These are phyloP conservation scores for Apamea monoglypha DNA, from an alignment of 2,888 invertebrate species.

Conservation along the genomic window DNA sequence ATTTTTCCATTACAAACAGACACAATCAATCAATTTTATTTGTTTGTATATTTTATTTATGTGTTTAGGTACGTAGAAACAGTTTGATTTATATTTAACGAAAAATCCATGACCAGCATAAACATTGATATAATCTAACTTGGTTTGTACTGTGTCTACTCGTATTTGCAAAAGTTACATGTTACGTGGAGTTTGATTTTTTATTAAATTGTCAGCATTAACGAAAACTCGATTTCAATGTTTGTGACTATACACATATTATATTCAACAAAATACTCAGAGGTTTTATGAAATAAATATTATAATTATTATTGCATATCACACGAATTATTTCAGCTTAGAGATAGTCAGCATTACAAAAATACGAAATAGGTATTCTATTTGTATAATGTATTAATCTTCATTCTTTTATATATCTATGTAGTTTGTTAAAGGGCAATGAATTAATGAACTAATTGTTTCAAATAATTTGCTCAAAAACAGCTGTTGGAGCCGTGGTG, in stretches of 20 bases:
- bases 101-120: not conserved
- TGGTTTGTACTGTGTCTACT: not conserved
- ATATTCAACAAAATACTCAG: not conserved
- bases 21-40: no score
- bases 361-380: not conserved
- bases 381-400: not conserved
- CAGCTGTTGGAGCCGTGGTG: no score
- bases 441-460: not conserved
- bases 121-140: constrained; percentile 10
- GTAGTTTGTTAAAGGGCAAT: not conserved
- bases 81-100: not conserved
- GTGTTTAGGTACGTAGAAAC: not conserved
- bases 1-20: no score
- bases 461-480: not conserved
- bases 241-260: no score
- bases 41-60: no score
- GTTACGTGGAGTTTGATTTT: not conserved
- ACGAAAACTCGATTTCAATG: not conserved
- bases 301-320: not conserved
- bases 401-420: constrained; percentile 6
- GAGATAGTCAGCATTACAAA: not conserved
- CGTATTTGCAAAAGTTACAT: no score
- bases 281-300: not conserved
- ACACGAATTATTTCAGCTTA: not conserved
- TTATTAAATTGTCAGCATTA: constrained; percentile 9